Conservation (phyloP, 2,113 vertebrate genomes). For the Sphyrna mokarran region DNA sequence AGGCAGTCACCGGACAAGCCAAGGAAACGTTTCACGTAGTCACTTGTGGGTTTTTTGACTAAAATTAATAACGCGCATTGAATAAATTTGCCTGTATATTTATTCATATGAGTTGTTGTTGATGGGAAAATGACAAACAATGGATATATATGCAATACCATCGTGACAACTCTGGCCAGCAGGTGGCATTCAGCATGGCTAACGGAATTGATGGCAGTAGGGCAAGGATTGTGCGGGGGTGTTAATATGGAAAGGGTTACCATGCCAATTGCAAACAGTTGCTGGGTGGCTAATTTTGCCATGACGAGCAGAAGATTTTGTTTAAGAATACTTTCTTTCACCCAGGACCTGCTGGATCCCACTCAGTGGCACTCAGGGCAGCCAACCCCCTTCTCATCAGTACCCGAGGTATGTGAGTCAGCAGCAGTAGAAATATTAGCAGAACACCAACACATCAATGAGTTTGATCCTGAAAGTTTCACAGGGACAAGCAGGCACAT, state of each 20-base stretch:
- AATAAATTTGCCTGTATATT: background rate
- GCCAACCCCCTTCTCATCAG: background rate
- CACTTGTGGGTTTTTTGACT: background rate
- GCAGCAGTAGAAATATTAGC: background rate
- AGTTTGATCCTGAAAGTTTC: background rate
- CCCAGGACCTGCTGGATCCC: background rate
- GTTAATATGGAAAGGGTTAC: background rate
- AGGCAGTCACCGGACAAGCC: background rate
- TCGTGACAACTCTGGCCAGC: background rate
- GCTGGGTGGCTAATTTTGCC: background rate
- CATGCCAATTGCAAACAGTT: background rate
- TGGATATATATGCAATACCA: background rate
- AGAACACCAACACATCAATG: background rate
- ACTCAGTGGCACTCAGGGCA: background rate
- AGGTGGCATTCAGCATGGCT: background rate
- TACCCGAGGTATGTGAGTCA: background rate
- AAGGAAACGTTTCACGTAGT: background rate
- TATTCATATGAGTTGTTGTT: background rate
- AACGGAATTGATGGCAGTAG: background rate
- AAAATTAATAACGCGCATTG: background rate
- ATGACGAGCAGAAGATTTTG: background rate
- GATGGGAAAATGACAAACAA: background rate
- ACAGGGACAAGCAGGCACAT: background rate
- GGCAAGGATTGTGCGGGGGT: background rate
- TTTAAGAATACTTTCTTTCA: background rate